Evolutionary conservation across 37 sponge, comb jelly and placozoan species (phyloP).

Genomic region (Aphrocallistes beatrix): DNA sequence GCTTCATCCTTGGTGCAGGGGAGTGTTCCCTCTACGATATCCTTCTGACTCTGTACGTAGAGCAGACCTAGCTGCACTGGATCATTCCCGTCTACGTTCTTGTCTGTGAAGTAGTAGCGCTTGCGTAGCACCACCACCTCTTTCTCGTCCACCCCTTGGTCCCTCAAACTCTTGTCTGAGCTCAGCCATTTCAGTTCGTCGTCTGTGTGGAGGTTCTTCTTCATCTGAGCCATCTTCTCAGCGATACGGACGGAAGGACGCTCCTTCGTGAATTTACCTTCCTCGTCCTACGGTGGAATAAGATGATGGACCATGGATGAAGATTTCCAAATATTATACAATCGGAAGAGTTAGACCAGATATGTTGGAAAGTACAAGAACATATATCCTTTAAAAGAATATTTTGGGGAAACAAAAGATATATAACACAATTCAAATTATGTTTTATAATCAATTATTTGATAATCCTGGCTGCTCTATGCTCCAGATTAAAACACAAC

Average conservation of each 20-base stretch:
- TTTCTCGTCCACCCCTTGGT: conserved; percentile 87
- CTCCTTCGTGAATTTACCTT: conserved; percentile 1
- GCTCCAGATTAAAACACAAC: too few species aligned
- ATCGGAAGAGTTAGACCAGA: too few species aligned
- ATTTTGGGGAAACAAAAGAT: too few species aligned
- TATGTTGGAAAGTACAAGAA: too few species aligned
- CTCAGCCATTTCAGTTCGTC: conserved; percentile 94
- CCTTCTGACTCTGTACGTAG: conserved; percentile 75
- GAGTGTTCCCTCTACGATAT: conserved; percentile 72
- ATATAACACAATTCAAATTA: too few species aligned
- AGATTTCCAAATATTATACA: too few species aligned
- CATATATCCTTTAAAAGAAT: too few species aligned
- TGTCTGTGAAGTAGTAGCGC: conserved; percentile 86
- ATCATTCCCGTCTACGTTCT: conserved; percentile 82
- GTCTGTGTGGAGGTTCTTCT: conserved; percentile 84
- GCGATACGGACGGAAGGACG: conserved; percentile 37
- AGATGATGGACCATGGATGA: too few species aligned
- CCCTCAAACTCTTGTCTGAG: conserved; percentile 80
- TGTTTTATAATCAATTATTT: too few species aligned
- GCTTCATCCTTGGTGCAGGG: conserved; percentile 82
- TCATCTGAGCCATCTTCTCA: conserved; percentile 81
- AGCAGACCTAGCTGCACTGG: conserved; percentile 88
- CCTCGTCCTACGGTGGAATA: too few species aligned
- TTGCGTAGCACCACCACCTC: conserved; percentile 72
- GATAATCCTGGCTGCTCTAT: too few species aligned